Evolutionary conservation across 2,797 vertebrate genomes (phyloP), one percentile per base, ranked within the genome.

Genomic region (Melanotaenia pygmaea): DNA sequence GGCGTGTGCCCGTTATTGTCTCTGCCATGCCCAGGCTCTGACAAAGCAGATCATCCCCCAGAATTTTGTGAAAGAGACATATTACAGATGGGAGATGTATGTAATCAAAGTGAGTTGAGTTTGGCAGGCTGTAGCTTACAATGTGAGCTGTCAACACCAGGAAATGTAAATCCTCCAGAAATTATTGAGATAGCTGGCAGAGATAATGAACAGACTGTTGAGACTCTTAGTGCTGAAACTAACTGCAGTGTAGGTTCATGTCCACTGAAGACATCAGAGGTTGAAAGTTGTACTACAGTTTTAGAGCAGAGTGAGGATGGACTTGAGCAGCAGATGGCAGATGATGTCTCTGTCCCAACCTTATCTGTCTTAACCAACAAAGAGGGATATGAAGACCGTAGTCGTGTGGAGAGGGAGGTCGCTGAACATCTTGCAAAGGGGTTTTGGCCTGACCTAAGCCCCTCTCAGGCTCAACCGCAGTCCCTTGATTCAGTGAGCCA

Each of bases 371-470:
- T 86, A 34, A 79, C 66, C 51, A 79, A 69, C 0, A 81, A 87
- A 26, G 85, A 90, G 68, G 85, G 77, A 43, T 72, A 66, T 59
- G 77, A 64, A 2, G 90, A 92, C 61, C 89, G 97, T 66, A 99
- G 96, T 72, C 96, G 94, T 0, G 97, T 97, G 61, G 97, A 99
- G 76, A 95, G 97, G 60, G 98, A 99, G 81, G 96, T 99, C 69
- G 97, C 98, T 0, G 97, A 99, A 84, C 98, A 99, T 91, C 92
- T 99, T 12, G 97, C 97, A 0, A 96, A 97, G 80, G 97, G 97
- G 5, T 99, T 99, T 88, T 99, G 98, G 98, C 89, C 95, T 35
- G 96, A 98, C 67, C 76, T 96, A 16, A 95, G 93, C 74, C 93
- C 90, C n/a, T 77, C 94, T 67, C 91, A 93, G 37, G 91, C 94